Base-by-base conservation (phyloP, 2,113 vertebrate genomes). In the Oncorhynchus tshawytscha region DNA sequence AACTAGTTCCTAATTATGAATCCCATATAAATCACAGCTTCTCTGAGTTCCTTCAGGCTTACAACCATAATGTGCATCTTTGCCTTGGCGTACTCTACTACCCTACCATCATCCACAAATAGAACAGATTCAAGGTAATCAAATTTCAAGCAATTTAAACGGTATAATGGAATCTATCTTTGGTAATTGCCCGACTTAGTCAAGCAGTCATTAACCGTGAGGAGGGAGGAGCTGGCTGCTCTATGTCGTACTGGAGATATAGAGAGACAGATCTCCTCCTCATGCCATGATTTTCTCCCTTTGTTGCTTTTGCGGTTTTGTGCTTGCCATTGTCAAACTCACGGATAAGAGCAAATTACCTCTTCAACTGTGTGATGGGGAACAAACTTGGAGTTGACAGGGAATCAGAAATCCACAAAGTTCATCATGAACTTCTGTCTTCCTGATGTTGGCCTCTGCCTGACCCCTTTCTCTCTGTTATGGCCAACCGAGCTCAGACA, bases 161-260 rank as follows among this genome's bases (percentile, higher is more conserved):
- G 73, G 78, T 77, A 76, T 86, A 83, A 86, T 89, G 80, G 77
- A 82, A 78, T 82, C 51, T 65, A 78, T 88, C 75, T 77, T 29
- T 82, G 81, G 82, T 88, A 88, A 90, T 86, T 90, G 85, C 78
- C 72, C 74, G 78, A 81, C 81, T 90, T 79, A 87, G 71, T 87
- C 83, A 85, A 80, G 79, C 82, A 80, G 87, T 86, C 77, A 84
- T 87, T 87, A 84, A 78, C 79, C 76, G 75, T 73, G 25, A 27
- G 74, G 64, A 27, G 74, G 51, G 76, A 85, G 29, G 67, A 74
- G 74, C 71, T 82, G 69, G 77, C 73, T 79, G 75, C 68, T 67
- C 78, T 51, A 48, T 70, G 48, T 24, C 49, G 76, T 81, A 76
- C 20, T 76, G 70, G 31, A 82, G 76, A 71, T 27, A 75, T 57